These are phyloP conservation scores for Zaprionus taronus DNA, from an alignment of 1,140 invertebrate species.

Conservation along the genomic window DNA sequence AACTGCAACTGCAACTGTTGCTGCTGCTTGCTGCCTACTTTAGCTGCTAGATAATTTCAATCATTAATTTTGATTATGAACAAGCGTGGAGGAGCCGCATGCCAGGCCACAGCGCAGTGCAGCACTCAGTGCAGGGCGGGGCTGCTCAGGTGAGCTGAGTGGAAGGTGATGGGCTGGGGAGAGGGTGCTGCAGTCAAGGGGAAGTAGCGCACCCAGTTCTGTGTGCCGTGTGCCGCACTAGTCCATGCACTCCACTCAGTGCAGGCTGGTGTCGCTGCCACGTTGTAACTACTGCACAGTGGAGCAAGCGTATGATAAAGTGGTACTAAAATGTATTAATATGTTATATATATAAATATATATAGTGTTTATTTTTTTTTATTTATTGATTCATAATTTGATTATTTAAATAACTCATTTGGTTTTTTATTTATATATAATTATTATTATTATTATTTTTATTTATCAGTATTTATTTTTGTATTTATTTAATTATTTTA, in stretches of 20 bases:
- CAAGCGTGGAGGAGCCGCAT: constrained; percentile 61
- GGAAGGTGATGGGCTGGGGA: neutral
- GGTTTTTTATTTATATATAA: too few species aligned
- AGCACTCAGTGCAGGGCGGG: constrained; percentile 3
- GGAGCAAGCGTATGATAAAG: neutral
- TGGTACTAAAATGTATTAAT: neutral
- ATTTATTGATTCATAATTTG: neutral
- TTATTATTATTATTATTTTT: too few species aligned
- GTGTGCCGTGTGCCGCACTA: neutral
- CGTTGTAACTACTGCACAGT: neutral
- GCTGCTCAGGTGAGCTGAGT: neutral
- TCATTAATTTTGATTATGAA: constrained; percentile 84
- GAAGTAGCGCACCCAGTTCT: neutral
- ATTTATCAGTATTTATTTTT: too few species aligned
- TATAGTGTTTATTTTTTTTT: neutral
- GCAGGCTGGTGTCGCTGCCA: constrained; percentile 44
- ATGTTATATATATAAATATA: neutral
- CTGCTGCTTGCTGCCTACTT: constrained; percentile 64
- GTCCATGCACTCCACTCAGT: constrained; percentile 36
- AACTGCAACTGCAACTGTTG: constrained; percentile 41
- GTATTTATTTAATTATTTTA: too few species aligned
- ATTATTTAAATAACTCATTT: too few species aligned
- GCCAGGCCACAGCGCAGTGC: constrained; percentile 15
- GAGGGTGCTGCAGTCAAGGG: neutral
- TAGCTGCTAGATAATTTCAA: constrained; percentile 81